Evolutionary conservation across 2,113 vertebrate species (phyloP), one percentile per base, ranked within the genome.

Genomic region (Laticauda laticaudata): DNA sequence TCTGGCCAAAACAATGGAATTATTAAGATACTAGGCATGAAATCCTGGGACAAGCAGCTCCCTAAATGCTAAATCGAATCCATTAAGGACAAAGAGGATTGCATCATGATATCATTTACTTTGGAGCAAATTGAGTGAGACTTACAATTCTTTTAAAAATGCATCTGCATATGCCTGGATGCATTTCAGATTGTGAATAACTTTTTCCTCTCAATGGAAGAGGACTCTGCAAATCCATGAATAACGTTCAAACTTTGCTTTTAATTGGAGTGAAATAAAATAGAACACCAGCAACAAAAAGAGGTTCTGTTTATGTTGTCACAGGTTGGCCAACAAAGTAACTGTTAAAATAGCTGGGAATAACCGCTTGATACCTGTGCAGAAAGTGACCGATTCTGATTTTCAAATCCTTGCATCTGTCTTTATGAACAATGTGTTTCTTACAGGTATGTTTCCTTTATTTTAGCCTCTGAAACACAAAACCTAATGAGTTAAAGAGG

Each of bases 291-390:
- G 4, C n/a, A 15, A 57, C 64, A 53, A n/a, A 34, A 43, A 69
- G 15, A 93, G 34, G 7, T 39, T 0, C 0, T 55, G 92, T 95
- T 90, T 94, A 1, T 69, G 6, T 96, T 96, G 14, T 2, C 92
- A 69, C 85, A 96, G 94, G 85, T 0, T 1, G 39, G 24, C 86
- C 34, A 94, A 96, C 89, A 96, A 64, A 48, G 86, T 97, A 57
- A 97, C 95, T 3, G 85, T 99, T 94, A 98, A 97, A 34, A 95
- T 99, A 92, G 90, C 96, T 92, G 98, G 98, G 93, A 99, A 98
- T 95, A 95, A 96, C 88, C 87, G 8, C 1, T 93, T 97, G 59
- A 91, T 94, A 64, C 91, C 93, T 39, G 96, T 96, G 34, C 96
- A 97, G 43, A 98, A 94, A 95, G 93, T 99, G 51, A 95, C 96